Evolutionary conservation across 2,113 vertebrate species (phyloP).

Genomic region (Nibea albiflora): DNA sequence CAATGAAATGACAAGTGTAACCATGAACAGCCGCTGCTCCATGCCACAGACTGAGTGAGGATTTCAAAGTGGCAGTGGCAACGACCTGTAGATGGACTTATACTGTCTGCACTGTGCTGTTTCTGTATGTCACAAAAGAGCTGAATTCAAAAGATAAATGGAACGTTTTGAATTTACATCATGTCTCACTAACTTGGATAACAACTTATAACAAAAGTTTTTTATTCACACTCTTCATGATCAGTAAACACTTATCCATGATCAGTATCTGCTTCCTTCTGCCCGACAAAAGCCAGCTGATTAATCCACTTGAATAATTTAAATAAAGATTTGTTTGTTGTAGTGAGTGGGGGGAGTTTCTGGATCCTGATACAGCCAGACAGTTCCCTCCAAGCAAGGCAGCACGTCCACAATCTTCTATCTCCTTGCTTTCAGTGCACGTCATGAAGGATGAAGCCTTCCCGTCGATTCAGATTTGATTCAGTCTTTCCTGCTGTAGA

Average conservation of each 20-base stretch:
- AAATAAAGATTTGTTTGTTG: background rate
- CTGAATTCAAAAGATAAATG: background rate
- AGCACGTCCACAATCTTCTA: background rate
- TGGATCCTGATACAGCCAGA: constrained; percentile 16
- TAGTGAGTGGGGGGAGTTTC: constrained; percentile 1
- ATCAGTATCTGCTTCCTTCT: background rate
- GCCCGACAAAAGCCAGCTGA: background rate
- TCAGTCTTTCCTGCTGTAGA: constrained; percentile 8
- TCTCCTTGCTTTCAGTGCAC: background rate
- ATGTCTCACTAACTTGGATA: background rate
- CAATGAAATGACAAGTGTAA: background rate
- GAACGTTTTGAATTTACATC: background rate
- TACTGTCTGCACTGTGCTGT: background rate
- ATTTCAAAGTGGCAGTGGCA: background rate
- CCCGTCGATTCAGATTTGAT: background rate
- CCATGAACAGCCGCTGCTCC: background rate
- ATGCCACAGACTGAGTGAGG: background rate
- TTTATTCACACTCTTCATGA: constrained; percentile 5
- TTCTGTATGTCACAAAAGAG: background rate
- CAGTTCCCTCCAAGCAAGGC: background rate
- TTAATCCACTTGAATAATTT: background rate
- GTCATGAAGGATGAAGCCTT: background rate
- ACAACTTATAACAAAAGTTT: background rate
- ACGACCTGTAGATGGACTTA: background rate
- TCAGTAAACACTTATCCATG: background rate